Evolutionary conservation across 2,113 vertebrate species (phyloP).

Genomic region (Chaetura pelagica): DNA sequence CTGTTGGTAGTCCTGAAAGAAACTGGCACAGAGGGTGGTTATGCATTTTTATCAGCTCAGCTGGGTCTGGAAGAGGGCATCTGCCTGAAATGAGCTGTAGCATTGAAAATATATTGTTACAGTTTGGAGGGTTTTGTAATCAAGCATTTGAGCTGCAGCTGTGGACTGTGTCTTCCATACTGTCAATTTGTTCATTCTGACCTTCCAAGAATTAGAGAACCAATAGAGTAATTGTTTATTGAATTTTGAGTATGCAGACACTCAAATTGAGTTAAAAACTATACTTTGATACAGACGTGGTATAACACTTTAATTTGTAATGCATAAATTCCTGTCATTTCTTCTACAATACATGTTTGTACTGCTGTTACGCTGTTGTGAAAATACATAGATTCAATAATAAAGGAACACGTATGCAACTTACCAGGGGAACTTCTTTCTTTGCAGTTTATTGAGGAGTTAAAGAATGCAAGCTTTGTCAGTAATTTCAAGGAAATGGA

Average conservation of each 20-base stretch:
- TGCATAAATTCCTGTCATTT: background rate
- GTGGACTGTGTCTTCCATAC: background rate
- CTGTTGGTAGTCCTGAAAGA: constrained; percentile 50
- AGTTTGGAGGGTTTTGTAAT: background rate
- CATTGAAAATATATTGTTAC: background rate
- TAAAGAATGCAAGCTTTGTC: constrained; percentile 10
- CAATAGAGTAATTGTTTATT: background rate
- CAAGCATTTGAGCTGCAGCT: background rate
- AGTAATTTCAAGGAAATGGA: constrained; percentile 3
- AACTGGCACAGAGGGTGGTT: constrained; percentile 60
- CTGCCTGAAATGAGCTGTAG: constrained; percentile 1
- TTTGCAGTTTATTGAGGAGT: background rate
- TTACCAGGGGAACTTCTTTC: background rate
- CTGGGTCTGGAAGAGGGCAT: constrained; percentile 46
- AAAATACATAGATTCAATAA: background rate
- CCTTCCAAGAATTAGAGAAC: background rate
- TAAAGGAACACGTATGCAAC: background rate
- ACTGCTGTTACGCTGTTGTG: background rate
- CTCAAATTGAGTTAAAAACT: background rate
- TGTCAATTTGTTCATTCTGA: background rate
- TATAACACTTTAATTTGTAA: background rate
- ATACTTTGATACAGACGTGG: background rate
- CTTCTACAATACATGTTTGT: background rate
- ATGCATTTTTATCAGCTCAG: constrained; percentile 69
- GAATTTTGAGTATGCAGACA: background rate